Conservation (phyloP, 2,888 invertebrate genomes). For the Auanema freiburgensis region DNA sequence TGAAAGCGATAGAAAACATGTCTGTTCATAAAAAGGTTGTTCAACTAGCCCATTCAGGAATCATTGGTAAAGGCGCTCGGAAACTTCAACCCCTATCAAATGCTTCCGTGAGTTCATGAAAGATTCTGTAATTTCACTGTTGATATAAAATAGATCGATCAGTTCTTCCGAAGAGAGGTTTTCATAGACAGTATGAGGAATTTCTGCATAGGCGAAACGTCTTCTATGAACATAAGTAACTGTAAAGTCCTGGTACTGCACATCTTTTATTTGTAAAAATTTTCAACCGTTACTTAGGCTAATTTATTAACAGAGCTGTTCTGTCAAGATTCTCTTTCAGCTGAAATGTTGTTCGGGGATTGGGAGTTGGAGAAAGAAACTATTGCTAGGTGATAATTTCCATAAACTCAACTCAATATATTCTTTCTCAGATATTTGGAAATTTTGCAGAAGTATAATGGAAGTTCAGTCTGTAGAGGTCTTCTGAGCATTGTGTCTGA, state of each 20-base stretch:
- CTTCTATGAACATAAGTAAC: neutral
- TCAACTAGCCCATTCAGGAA: slow-evolving; percentile 18
- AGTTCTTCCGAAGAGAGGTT: slow-evolving; percentile 10
- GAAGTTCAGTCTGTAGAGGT: slow-evolving; percentile 17
- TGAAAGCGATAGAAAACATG: slow-evolving; percentile 15
- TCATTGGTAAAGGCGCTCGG: slow-evolving; percentile 12
- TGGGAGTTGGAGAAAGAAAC: slow-evolving; percentile 30
- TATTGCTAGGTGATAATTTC: slow-evolving; percentile 21
- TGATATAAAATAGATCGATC: slow-evolving; percentile 17
- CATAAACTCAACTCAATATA: neutral
- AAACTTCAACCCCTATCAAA: neutral
- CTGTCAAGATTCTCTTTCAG: slow-evolving; percentile 24
- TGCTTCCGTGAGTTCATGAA: neutral
- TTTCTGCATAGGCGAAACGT: slow-evolving; percentile 3
- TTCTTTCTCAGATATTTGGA: slow-evolving; percentile 11
- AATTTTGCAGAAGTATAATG: slow-evolving; percentile 6
- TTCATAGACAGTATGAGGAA: slow-evolving; percentile 15
- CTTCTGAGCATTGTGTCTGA: slow-evolving; percentile 31
- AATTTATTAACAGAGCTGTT: slow-evolving; percentile 16
- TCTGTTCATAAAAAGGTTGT: slow-evolving; percentile 12
- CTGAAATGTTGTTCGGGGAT: slow-evolving; percentile 22
- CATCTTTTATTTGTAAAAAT: neutral
- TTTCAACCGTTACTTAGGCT: slow-evolving; percentile 13
- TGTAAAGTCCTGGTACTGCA: neutral
- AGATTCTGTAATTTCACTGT: neutral